These are phyloP conservation scores for Drosophila gunungcola DNA, from an alignment of 1,140 invertebrate genomes.

Conservation along the genomic window DNA sequence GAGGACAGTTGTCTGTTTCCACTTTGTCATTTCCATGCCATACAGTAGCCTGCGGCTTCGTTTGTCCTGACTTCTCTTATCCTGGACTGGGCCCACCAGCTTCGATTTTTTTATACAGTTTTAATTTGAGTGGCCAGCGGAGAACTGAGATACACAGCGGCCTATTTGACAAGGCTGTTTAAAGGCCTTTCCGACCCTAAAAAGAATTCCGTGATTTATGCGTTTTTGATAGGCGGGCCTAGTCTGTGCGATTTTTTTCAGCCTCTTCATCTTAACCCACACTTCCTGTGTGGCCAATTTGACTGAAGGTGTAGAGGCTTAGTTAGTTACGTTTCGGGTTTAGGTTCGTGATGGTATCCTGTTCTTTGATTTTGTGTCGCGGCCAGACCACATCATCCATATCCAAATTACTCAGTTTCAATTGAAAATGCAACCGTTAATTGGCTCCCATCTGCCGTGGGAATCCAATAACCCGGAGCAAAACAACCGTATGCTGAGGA, in stretches of 20 bases:
- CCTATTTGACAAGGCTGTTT: conserved; percentile 71
- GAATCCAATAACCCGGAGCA: not conserved
- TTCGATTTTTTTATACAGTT: conserved; percentile 78
- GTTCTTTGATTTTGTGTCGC: conserved; percentile 9
- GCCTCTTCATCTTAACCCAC: conserved; percentile 4
- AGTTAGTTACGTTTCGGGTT: conserved; percentile 48
- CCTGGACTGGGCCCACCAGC: conserved; percentile 62
- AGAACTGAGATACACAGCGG: conserved; percentile 43
- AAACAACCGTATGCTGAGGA: conserved; percentile 18
- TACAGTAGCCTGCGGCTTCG: conserved; percentile 76
- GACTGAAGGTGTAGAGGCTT: conserved; percentile 33
- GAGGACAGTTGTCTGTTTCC: conserved; percentile 24
- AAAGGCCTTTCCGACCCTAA: conserved; percentile 57
- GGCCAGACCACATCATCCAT: no score
- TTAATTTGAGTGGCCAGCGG: conserved; percentile 73
- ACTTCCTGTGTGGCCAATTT: conserved; percentile 71
- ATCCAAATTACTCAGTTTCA: not conserved
- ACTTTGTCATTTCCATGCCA: conserved; percentile 55
- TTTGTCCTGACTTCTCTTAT: conserved; percentile 35
- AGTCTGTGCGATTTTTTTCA: conserved; percentile 55
- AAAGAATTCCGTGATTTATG: conserved; percentile 73
- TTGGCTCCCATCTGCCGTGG: conserved; percentile 2
- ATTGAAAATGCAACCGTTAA: conserved; percentile 19
- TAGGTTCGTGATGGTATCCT: not conserved
- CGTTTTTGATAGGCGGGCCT: conserved; percentile 71